Conservation (phyloP, 2,797 vertebrate species). For the Lagodon rhomboides region DNA sequence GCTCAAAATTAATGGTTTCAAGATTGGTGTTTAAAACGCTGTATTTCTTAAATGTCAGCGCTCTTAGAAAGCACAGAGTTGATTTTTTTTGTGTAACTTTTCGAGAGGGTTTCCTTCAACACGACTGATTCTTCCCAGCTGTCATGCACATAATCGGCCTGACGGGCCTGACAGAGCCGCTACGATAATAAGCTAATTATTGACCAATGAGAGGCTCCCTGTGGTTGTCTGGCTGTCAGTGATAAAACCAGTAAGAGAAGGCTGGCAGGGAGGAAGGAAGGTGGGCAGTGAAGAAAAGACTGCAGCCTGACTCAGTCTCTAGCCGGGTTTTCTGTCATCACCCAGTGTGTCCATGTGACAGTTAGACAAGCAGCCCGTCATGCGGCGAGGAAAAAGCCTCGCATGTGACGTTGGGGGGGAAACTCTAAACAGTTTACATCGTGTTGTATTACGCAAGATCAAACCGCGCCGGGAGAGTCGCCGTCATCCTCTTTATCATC, state of each 20-base stretch:
- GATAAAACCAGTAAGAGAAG: slow-evolving; percentile 28
- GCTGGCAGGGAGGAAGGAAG: slow-evolving; percentile 25
- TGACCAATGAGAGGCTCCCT: slow-evolving; percentile 38
- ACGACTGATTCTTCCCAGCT: slow-evolving; percentile 6
- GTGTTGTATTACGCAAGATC: slow-evolving; percentile 46
- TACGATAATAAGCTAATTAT: slow-evolving; percentile 48
- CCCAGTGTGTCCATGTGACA: slow-evolving; percentile 63
- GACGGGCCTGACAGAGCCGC: background rate
- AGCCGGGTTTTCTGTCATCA: slow-evolving; percentile 19
- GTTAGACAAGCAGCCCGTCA: slow-evolving; percentile 38
- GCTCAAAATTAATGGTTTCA: background rate
- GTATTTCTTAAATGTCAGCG: slow-evolving; percentile 1
- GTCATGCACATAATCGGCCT: slow-evolving; percentile 20
- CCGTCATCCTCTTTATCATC: slow-evolving; percentile 40
- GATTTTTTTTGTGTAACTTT: slow-evolving; percentile 7
- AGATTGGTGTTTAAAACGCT: background rate
- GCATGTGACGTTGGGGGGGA: slow-evolving; percentile 51
- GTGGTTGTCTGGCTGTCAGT: slow-evolving; percentile 47
- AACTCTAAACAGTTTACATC: slow-evolving; percentile 35
- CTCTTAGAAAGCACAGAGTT: background rate
- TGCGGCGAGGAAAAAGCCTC: slow-evolving; percentile 35
- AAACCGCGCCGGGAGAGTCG: slow-evolving; percentile 1
- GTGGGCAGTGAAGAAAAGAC: slow-evolving; percentile 28
- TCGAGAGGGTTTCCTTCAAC: background rate
- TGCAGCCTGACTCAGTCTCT: slow-evolving; percentile 53